Base-by-base conservation (phyloP, 92 coral and sea anemone genomes). In the Epizoanthus illoricatus region DNA sequence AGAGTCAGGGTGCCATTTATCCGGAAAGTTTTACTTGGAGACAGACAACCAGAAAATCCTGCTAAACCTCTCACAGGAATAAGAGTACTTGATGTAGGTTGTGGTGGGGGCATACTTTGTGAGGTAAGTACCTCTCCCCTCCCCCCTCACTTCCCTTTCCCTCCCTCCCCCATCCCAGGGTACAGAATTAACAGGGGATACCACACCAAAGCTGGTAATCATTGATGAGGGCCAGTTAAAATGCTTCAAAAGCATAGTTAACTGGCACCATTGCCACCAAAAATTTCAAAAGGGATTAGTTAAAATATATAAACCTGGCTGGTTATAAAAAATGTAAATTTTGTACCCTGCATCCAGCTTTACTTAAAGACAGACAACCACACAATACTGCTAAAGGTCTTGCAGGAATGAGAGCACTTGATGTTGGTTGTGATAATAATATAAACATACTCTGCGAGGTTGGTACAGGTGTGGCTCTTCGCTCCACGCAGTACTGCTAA, bases 81-180 rank as follows among this genome's bases (percentile, higher is more conserved):
- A 33, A 86, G 81, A 58, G 84, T 96, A 36, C 84, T 96, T 40
- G 99, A 96, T 70, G 88, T 93, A 49, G 99, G 99, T 13, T 96
- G 99, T 85, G 99, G 99, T 61, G 99, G 99, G 28, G 99, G 99
- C 5, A 89, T 96, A 56, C 70, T 96, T 33, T 86, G 92, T 7
- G 98, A 96, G 97, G 99, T 93, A 79, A 17, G 56, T 55, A 0
- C 41, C 42, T 11, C 40, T 23, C 68, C 68, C 68, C 68, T 23
- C 10, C 68, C 68, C 68, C 24, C 68, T 23, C 68, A n/a, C 68
- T 23, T 23, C 9, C 68, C 24, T 23, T 0, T 18, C 28, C 24
- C 8, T 23, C 3, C 68, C 2, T n/a, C n/a, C 68, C 24, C 68
- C 68, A 7, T 23, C 68, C 68, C 68, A 8, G 24, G 10, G 16